phyloP scores from a whole-genome alignment of 2,797 vertebrate species.

The Podargus strigoides region DNA sequence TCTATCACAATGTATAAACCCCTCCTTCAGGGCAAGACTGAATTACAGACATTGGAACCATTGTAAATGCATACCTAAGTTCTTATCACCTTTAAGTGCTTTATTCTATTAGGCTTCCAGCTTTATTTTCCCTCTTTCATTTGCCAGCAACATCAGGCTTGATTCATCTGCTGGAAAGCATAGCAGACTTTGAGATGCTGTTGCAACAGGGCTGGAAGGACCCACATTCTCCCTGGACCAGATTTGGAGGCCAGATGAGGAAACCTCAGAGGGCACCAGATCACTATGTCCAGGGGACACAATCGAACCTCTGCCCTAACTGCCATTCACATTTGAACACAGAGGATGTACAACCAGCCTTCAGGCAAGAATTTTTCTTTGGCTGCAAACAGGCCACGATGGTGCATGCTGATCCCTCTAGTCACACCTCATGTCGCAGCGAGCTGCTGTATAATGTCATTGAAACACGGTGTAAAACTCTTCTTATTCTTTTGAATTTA shows the following conservation, averaged over 20 bases:
- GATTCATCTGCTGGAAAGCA: neutral
- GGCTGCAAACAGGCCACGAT: neutral
- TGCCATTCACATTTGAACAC: neutral
- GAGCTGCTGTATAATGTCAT: neutral
- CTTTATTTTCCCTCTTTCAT: neutral
- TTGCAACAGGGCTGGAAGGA: neutral
- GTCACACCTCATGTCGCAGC: neutral
- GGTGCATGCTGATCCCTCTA: neutral
- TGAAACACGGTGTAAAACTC: neutral
- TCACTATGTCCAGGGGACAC: neutral
- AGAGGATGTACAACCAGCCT: neutral
- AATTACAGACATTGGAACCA: neutral
- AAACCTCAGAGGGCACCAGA: neutral
- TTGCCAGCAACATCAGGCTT: neutral
- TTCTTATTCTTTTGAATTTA: neutral
- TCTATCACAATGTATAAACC: neutral
- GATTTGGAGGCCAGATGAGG: neutral
- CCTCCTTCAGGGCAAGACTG: neutral
- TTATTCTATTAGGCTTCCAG: too few species aligned
- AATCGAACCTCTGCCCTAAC: neutral
- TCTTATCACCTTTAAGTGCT: neutral
- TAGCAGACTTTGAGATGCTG: neutral
- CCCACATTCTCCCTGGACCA: fast-evolving
- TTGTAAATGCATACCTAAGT: neutral
- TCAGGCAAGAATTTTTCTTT: neutral